Evolutionary conservation across 2,888 invertebrate genomes (phyloP).

Genomic region (Heliconius ismenius): DNA sequence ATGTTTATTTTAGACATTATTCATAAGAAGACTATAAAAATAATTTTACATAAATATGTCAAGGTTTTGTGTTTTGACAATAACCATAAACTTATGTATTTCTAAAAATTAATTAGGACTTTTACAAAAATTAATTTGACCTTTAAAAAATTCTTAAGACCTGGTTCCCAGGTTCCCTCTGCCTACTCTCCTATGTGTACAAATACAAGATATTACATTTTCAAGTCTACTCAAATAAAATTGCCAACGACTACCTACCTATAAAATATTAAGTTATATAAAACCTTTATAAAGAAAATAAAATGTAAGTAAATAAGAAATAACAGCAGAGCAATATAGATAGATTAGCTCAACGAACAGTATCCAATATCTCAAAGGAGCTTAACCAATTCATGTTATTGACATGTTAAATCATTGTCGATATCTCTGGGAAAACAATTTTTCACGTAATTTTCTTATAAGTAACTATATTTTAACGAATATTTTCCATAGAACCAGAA

Average conservation of each 20-base stretch:
- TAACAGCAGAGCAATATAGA: neutral
- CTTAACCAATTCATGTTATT: neutral
- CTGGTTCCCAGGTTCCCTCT: no score
- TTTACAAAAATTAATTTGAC: no score
- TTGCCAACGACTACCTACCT: no score
- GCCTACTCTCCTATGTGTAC: no score
- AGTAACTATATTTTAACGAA: neutral
- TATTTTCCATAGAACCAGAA: neutral
- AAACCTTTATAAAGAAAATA: no score
- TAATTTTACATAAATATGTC: neutral
- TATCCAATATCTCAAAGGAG: neutral
- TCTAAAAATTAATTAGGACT: no score
- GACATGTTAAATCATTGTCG: neutral
- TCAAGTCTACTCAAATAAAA: no score
- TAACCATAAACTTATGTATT: no score
- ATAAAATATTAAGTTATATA: no score
- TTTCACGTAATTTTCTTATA: neutral
- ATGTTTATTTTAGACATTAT: constrained; percentile 9
- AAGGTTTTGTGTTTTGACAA: no score
- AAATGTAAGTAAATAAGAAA: neutral
- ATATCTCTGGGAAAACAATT: neutral
- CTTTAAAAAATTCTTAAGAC: no score
- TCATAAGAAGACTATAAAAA: neutral
- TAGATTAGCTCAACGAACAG: neutral
- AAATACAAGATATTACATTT: no score